Conservation (phyloP, 2,888 invertebrate genomes). For the Antitype chi region DNA sequence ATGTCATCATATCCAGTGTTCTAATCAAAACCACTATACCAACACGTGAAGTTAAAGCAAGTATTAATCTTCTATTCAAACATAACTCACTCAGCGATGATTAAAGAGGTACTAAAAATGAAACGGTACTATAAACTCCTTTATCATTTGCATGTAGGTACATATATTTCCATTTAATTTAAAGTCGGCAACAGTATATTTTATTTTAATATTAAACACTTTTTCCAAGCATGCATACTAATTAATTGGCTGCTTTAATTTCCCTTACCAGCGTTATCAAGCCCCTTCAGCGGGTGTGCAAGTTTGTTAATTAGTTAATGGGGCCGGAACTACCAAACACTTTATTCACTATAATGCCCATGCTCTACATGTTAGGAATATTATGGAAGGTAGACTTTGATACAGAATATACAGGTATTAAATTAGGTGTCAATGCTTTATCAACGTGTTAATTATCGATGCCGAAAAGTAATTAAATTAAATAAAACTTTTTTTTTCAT, state of each 20-base stretch:
- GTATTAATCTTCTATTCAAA: slow-evolving; percentile 20
- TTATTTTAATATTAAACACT: slow-evolving; percentile 56
- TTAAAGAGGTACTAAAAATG: slow-evolving; percentile 46
- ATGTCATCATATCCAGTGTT: neutral
- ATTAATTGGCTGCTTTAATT: slow-evolving; percentile 61
- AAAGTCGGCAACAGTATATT: slow-evolving; percentile 41
- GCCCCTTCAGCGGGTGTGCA: slow-evolving; percentile 36
- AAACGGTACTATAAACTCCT: slow-evolving; percentile 34
- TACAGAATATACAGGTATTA: neutral
- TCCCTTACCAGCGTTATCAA: slow-evolving; percentile 52
- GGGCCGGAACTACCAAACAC: slow-evolving; percentile 42
- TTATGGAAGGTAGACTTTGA: slow-evolving; percentile 11
- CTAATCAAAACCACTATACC: slow-evolving; percentile 28
- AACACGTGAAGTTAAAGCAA: neutral
- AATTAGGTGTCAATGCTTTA: too few relatives aligned
- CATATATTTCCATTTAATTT: slow-evolving; percentile 52
- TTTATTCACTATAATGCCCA: slow-evolving; percentile 20
- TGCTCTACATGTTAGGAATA: slow-evolving; percentile 4
- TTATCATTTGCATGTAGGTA: slow-evolving; percentile 45
- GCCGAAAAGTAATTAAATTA: too few relatives aligned
- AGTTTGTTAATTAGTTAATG: slow-evolving; percentile 62
- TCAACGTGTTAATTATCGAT: too few relatives aligned
- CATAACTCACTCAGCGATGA: slow-evolving; percentile 30
- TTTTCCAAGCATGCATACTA: slow-evolving; percentile 54
- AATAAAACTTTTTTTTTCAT: too few relatives aligned